These are phyloP conservation scores for Corythornis cristatus DNA, from an alignment of 2,113 vertebrate species.

Conservation along the genomic window DNA sequence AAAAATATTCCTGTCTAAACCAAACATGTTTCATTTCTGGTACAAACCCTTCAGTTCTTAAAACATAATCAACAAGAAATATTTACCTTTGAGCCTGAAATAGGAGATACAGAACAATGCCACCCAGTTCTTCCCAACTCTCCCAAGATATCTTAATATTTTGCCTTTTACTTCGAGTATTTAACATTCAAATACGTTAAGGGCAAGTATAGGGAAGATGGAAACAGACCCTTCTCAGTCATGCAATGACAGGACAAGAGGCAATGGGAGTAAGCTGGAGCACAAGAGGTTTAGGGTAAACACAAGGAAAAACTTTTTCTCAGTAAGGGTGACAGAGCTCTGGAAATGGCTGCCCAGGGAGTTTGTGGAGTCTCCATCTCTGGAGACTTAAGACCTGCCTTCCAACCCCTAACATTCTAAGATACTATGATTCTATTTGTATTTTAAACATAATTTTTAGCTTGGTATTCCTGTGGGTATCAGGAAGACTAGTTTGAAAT, in stretches of 20 bases:
- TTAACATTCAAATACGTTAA: too few species aligned
- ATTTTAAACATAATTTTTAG: neutral
- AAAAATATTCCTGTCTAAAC: conserved; percentile 11
- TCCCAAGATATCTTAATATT: neutral
- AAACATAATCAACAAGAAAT: neutral
- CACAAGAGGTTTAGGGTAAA: too few species aligned
- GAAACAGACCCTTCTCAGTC: too few species aligned
- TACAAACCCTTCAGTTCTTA: conserved; percentile 1
- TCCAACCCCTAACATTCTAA: too few species aligned
- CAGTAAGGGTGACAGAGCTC: too few species aligned
- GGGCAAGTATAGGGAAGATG: too few species aligned
- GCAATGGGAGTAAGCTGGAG: too few species aligned
- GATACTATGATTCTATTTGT: neutral
- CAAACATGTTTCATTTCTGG: neutral
- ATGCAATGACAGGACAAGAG: too few species aligned
- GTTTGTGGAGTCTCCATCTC: too few species aligned
- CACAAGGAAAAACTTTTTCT: too few species aligned
- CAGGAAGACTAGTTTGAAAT: neutral
- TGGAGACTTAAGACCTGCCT: too few species aligned
- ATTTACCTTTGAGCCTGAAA: neutral
- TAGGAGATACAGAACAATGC: neutral
- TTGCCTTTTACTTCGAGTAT: neutral
- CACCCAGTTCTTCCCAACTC: neutral
- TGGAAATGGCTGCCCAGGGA: too few species aligned
- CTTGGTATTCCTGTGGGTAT: neutral